Percentiles rank a stretch among this genome's conserved stretches.
Conservation (phyloP, 1,140 invertebrate species). For the Cryptotermes secundus region DNA sequence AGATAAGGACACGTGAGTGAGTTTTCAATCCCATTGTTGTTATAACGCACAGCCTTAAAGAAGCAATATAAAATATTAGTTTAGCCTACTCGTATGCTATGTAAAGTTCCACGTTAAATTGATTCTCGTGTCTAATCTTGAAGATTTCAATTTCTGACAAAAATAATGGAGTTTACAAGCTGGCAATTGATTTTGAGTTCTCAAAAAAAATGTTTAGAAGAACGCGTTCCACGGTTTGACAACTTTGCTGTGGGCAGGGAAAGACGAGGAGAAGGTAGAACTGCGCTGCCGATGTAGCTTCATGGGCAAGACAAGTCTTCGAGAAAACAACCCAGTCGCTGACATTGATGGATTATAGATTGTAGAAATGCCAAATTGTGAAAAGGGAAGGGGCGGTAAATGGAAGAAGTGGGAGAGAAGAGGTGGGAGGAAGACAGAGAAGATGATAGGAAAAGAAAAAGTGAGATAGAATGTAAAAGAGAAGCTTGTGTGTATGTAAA, state of each 20-base stretch:
- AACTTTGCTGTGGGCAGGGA: neutral
- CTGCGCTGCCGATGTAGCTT: neutral
- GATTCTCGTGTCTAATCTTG: no score
- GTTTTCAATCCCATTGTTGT: no score
- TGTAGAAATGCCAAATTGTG: constrained; percentile 40
- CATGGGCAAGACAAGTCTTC: constrained; percentile 17
- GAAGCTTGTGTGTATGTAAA: constrained; percentile 20
- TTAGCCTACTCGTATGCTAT: no score
- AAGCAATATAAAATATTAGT: no score
- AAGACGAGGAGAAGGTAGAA: neutral
- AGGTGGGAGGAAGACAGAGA: constrained; percentile 23
- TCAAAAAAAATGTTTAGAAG: no score
- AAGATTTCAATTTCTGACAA: neutral
- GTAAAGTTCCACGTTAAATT: no score
- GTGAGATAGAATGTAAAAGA: constrained; percentile 25
- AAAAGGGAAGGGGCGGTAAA: constrained; percentile 33
- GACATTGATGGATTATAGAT: constrained; percentile 40
- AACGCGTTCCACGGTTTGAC: neutral
- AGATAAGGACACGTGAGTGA: no score
- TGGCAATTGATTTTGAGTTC: no score
- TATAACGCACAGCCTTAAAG: no score
- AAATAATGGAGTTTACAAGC: neutral
- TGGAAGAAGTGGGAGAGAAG: constrained; percentile 20
- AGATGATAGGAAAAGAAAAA: constrained; percentile 27
- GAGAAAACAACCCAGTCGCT: constrained; percentile 21